A percentile compares a stretch with the other conserved stretches of the same genome.
phyloP scores from a whole-genome alignment of 2,888 invertebrate genomes.

The Lycaena phlaeas region DNA sequence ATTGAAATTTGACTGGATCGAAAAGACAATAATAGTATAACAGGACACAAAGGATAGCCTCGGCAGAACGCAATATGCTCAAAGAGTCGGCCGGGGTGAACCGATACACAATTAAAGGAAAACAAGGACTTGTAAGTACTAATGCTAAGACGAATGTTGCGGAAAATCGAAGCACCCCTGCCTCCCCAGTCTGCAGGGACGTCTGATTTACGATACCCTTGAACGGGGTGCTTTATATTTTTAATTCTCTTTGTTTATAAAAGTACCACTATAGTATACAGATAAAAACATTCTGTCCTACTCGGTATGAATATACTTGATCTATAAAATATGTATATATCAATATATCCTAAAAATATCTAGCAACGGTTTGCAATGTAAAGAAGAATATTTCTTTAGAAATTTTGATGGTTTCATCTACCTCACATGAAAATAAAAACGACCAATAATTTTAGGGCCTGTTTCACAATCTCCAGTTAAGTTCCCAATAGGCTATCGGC shows the following conservation, averaged over 20 bases:
- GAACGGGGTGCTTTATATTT: conserved; percentile 39
- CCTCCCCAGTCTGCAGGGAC: conserved; percentile 46
- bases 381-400: no score
- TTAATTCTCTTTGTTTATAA: conserved; percentile 28
- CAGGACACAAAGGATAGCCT: conserved; percentile 8
- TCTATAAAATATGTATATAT: no score
- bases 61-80: conserved; percentile 11
- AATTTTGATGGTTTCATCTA: no score
- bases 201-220: conserved; percentile 61
- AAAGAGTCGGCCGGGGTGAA: conserved; percentile 34
- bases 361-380: no score
- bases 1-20: background rate
- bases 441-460: no score
- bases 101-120: conserved; percentile 70
- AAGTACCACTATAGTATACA: conserved; percentile 3
- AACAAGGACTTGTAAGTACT: conserved; percentile 62
- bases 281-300: no score
- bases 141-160: conserved; percentile 71
- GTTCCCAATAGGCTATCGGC: no score
- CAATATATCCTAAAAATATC: no score
- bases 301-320: no score
- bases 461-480: no score
- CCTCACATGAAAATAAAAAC: no score
- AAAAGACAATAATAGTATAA: background rate
- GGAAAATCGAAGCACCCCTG: conserved; percentile 63